Percentiles rank a stretch among this genome's conserved stretches.
Conservation (phyloP, 1,140 invertebrate genomes). For the Apolygus lucorum region DNA sequence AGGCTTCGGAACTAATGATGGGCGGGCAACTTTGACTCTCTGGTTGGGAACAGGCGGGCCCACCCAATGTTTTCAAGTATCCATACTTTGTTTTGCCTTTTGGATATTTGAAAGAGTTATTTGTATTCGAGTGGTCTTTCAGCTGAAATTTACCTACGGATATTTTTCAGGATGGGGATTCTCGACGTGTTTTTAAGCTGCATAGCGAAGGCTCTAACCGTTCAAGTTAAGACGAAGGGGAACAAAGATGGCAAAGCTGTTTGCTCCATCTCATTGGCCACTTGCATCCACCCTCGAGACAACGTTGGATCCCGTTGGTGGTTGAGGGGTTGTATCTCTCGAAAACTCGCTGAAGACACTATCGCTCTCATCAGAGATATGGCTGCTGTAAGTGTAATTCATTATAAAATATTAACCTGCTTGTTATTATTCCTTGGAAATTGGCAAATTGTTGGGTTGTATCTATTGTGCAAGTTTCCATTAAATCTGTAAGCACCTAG, state of each 20-base stretch:
- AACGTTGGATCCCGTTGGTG: slow-evolving; percentile 65
- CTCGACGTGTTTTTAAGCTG: slow-evolving; percentile 79
- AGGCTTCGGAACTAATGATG: too few species aligned
- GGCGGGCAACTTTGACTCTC: too few species aligned
- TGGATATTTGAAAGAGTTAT: too few species aligned
- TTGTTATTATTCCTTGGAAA: too few species aligned
- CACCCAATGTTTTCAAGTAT: slow-evolving; percentile 9
- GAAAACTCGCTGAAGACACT: slow-evolving; percentile 78
- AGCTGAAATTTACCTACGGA: slow-evolving; percentile 27
- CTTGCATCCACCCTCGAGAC: slow-evolving; percentile 49
- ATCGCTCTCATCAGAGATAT: slow-evolving; percentile 84
- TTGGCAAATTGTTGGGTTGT: too few species aligned
- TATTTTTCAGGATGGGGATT: slow-evolving; percentile 50
- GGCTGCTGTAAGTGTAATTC: slow-evolving; percentile 76
- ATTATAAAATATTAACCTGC: too few species aligned
- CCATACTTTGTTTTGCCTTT: slow-evolving; percentile 6
- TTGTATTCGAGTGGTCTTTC: background rate
- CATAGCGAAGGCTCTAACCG: slow-evolving; percentile 73
- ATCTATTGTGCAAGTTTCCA: too few species aligned
- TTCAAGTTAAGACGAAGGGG: slow-evolving; percentile 77
- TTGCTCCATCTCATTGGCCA: slow-evolving; percentile 49
- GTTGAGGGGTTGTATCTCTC: slow-evolving; percentile 69
- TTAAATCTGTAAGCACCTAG: too few species aligned
- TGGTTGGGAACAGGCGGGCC: too few species aligned
- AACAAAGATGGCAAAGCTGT: slow-evolving; percentile 51